Evolutionary conservation across 53 echinoderm and acorn worm genomes (phyloP).

Genomic region (Holothuria leucospilota): DNA sequence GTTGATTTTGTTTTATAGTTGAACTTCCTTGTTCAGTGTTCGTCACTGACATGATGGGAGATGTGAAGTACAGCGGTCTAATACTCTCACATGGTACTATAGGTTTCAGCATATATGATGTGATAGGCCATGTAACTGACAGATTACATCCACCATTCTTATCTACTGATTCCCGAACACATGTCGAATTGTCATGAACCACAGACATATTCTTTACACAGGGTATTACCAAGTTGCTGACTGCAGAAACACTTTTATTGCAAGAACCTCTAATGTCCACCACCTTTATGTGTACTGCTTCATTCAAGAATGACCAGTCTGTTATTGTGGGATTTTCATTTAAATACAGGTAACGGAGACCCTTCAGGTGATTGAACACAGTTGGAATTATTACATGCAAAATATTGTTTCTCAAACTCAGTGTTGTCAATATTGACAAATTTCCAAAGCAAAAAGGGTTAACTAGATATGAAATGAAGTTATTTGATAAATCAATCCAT

Average conservation of each 20-base stretch:
- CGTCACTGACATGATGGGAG: too few relatives aligned
- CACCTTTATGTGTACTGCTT: background rate
- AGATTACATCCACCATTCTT: too few relatives aligned
- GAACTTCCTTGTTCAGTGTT: too few relatives aligned
- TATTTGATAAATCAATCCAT: slow-evolving; percentile 23
- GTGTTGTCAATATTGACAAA: background rate
- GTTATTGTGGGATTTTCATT: background rate
- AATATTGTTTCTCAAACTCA: background rate
- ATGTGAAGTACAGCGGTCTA: too few relatives aligned
- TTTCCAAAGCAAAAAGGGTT: slow-evolving; percentile 6
- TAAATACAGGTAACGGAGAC: background rate
- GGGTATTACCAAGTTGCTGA: too few relatives aligned
- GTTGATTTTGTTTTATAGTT: too few relatives aligned
- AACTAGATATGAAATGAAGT: background rate
- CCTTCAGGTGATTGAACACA: background rate
- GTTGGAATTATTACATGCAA: background rate
- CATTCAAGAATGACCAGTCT: background rate
- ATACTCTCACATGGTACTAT: background rate
- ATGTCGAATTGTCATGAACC: too few relatives aligned
- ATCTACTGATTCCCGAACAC: too few relatives aligned
- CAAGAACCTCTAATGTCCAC: background rate
- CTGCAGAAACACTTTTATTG: background rate
- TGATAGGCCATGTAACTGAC: too few relatives aligned
- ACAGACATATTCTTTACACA: too few relatives aligned
- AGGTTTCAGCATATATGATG: too few relatives aligned